Percentiles rank a stretch among this genome's conserved stretches.
Evolutionary conservation across 2,888 invertebrate genomes (phyloP).

Genomic region (Julus scanicus): DNA sequence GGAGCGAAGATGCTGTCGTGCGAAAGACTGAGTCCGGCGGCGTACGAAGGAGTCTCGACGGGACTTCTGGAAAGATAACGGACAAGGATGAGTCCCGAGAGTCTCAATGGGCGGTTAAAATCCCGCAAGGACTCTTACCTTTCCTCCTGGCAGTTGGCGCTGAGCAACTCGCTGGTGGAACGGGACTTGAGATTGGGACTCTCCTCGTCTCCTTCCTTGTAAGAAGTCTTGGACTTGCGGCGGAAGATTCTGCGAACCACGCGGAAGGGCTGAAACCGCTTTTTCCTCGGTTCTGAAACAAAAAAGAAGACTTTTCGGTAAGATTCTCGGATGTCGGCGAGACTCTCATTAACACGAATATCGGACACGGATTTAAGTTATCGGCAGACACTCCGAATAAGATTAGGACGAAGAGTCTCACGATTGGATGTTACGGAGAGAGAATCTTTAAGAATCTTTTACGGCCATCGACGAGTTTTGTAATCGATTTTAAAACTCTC

Average conservation of each 20-base stretch:
- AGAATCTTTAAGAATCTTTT: no score
- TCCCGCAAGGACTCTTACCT: background rate
- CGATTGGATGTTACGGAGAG: no score
- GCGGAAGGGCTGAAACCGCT: slow-evolving; percentile 48
- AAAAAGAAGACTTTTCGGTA: background rate
- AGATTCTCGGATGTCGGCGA: no score
- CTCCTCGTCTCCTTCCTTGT: slow-evolving; percentile 41
- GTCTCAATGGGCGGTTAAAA: background rate
- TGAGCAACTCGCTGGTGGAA: slow-evolving; percentile 51
- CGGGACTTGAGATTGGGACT: slow-evolving; percentile 30
- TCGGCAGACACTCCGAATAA: no score
- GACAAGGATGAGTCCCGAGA: background rate
- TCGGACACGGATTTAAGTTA: no score
- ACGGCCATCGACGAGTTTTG: no score
- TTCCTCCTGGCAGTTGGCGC: background rate
- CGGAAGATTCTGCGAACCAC: slow-evolving; percentile 55
- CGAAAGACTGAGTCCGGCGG: slow-evolving; percentile 44
- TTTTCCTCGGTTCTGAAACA: slow-evolving; percentile 49
- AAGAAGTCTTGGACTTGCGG: slow-evolving; percentile 26
- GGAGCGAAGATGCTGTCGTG: slow-evolving; percentile 54
- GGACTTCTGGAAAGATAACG: background rate
- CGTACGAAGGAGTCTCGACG: background rate
- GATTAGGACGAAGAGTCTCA: no score
- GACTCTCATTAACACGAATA: no score
- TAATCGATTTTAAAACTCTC: no score